A percentile compares a stretch with the other conserved stretches of the same genome.
Conservation (phyloP, 2,888 invertebrate genomes). For the Eledone cirrhosa region DNA sequence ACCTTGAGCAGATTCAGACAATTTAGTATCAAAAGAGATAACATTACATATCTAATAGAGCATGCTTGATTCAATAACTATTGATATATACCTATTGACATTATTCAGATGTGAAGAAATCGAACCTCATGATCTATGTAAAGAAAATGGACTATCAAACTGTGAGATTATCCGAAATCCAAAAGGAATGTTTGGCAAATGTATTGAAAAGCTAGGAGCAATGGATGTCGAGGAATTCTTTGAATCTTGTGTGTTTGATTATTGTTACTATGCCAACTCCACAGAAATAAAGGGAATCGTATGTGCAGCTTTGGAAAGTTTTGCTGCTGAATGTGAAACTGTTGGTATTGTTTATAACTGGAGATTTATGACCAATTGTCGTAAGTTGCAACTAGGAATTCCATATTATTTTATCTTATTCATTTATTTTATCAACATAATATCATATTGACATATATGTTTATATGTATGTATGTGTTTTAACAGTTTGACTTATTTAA, state of each 20-base stretch:
- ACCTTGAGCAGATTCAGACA: too few relatives aligned
- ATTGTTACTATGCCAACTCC: constrained; percentile 34
- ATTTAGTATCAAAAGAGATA: too few relatives aligned
- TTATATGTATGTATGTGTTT: too few relatives aligned
- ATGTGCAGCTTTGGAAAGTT: constrained; percentile 38
- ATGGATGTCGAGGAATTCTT: constrained; percentile 32
- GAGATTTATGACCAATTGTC: constrained; percentile 36
- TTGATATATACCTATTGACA: too few relatives aligned
- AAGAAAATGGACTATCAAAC: background rate
- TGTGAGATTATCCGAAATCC: background rate
- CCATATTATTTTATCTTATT: too few relatives aligned
- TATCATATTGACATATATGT: too few relatives aligned
- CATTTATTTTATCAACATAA: too few relatives aligned
- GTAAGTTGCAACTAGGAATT: constrained; percentile 29
- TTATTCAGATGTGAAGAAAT: background rate
- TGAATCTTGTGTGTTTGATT: constrained; percentile 37
- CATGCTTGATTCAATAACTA: background rate
- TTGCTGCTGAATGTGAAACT: constrained; percentile 40
- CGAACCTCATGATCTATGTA: background rate
- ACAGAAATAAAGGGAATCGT: constrained; percentile 24
- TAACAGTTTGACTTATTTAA: too few relatives aligned
- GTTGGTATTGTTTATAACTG: constrained; percentile 35
- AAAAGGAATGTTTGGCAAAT: constrained; percentile 33
- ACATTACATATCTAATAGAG: too few relatives aligned
- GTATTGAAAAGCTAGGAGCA: constrained; percentile 31